These are phyloP conservation scores for Corythucha ciliata DNA, from an alignment of 2,888 invertebrate genomes.

Conservation along the genomic window DNA sequence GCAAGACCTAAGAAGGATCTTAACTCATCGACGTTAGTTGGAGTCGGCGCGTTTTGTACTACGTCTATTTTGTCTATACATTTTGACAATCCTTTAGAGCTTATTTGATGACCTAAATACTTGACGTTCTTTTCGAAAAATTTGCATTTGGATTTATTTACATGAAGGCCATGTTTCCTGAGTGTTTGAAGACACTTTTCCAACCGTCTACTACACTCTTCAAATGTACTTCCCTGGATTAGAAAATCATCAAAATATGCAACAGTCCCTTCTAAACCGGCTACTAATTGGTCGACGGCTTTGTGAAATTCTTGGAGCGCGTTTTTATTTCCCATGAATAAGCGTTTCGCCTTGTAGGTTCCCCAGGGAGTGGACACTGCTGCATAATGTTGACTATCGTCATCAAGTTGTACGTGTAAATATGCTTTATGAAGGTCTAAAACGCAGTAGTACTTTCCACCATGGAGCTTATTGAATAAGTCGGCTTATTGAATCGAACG, in stretches of 20 bases:
- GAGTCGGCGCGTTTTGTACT: conserved; percentile 31
- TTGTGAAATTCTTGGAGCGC: not conserved
- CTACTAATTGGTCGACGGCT: conserved; percentile 4
- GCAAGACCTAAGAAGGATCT: conserved; percentile 38
- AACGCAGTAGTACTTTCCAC: conserved; percentile 18
- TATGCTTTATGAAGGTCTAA: conserved; percentile 24
- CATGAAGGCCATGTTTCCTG: conserved; percentile 23
- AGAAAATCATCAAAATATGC: conserved; percentile 39
- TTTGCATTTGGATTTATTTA: conserved; percentile 30
- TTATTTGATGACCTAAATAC: conserved; percentile 31
- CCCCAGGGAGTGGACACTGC: conserved; percentile 34
- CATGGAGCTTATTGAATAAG: conserved; percentile 21
- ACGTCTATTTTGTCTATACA: conserved; percentile 25
- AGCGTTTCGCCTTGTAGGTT: conserved; percentile 36
- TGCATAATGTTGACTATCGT: conserved; percentile 18
- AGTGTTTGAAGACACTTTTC: conserved; percentile 20
- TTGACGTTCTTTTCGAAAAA: conserved; percentile 29
- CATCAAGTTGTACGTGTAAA: conserved; percentile 18
- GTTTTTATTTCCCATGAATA: conserved; percentile 35
- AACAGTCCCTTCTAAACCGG: conserved; percentile 33
- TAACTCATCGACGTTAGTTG: conserved; percentile 35
- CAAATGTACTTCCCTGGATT: no score
- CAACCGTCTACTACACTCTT: conserved; percentile 23
- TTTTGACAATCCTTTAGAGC: conserved; percentile 22
- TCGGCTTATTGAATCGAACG: conserved; percentile 18